Base-by-base conservation (phyloP, 2,797 vertebrate species). In the Megaceryle alcyon region DNA sequence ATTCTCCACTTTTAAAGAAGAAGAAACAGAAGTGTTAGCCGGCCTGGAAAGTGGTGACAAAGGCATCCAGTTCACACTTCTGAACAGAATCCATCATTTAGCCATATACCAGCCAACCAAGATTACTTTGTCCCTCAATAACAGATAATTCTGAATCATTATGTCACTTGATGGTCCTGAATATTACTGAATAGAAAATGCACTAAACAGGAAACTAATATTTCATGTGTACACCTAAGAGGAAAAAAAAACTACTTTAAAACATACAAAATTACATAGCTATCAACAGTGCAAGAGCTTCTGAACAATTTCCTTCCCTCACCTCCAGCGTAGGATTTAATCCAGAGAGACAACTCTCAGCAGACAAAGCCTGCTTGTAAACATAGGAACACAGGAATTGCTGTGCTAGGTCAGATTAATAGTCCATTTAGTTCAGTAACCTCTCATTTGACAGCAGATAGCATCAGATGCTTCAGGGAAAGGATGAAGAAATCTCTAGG, bases 391-490 rank as follows among this genome's bases (percentile, higher is more conserved):
- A 94, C 72, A 92, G 77, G 77, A 95, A 95, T 91, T 91, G 88
- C 90, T 92, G 85, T 92, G 89, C 70, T 88, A 68, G 77, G 87
- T 94, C 86, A 93, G 88, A 94, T 95, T 94, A 95, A 82, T 90
- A 91, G 94, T 80, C 92, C 86, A 77, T 92, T 94, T 97, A 96
- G 94, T 84, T 94, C 95, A 86, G 90, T 87, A 96, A 94, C 94
- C 88, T 95, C 91, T 94, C 87, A 86, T 91, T 92, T 94, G 92
- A 96, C 80, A 96, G 75, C 77, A 95, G 82, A 41, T 92, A 96
- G 88, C 66, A 92, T 91, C 82, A 94, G 82, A 95, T n/a, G 73
- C 82, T 96, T 96, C 84, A 90, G 87, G 81, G 85, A 82, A 96
- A 70, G 87, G 70, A 96, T 90, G 80, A 95, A 94, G 94, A 97